Percentiles rank a stretch among this genome's conserved stretches.
phyloP scores from a whole-genome alignment of 2,888 invertebrate genomes.

The Caenorhabditis angaria region DNA sequence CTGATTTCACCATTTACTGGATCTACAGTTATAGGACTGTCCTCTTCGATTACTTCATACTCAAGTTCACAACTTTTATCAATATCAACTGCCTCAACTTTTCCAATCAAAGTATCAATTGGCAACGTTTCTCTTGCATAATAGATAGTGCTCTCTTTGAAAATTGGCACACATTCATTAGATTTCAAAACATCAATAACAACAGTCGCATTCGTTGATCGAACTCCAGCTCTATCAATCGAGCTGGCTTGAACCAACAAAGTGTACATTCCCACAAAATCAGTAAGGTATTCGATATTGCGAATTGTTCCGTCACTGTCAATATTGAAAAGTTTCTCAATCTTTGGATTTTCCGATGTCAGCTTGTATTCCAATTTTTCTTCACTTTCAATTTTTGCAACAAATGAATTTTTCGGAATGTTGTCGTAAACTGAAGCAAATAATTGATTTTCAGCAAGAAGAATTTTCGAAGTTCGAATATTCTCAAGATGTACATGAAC shows the following conservation, averaged over 20 bases:
- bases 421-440: conserved; percentile 35
- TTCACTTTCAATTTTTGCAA: conserved; percentile 22
- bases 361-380: conserved; percentile 26
- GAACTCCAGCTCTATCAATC: conserved; percentile 28
- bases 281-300: conserved; percentile 26
- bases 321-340: conserved; percentile 20
- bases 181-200: conserved; percentile 38
- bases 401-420: conserved; percentile 23
- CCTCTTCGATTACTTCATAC: conserved; percentile 6
- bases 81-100: conserved; percentile 19
- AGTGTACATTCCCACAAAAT: conserved; percentile 30
- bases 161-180: conserved; percentile 41
- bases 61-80: conserved; percentile 21
- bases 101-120: conserved; percentile 35
- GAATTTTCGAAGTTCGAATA: not conserved
- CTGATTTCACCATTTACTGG: conserved; percentile 37
- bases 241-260: conserved; percentile 26
- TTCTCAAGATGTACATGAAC: conserved; percentile 26
- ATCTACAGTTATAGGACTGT: conserved; percentile 23
- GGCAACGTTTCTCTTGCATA: conserved; percentile 20
- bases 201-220: conserved; percentile 32
- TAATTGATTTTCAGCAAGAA: conserved; percentile 22
- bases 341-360: conserved; percentile 23
- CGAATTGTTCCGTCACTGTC: conserved; percentile 32
- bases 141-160: conserved; percentile 45